Evolutionary conservation across 2,888 invertebrate species (phyloP).

Genomic region (Argyra leucocephala): DNA sequence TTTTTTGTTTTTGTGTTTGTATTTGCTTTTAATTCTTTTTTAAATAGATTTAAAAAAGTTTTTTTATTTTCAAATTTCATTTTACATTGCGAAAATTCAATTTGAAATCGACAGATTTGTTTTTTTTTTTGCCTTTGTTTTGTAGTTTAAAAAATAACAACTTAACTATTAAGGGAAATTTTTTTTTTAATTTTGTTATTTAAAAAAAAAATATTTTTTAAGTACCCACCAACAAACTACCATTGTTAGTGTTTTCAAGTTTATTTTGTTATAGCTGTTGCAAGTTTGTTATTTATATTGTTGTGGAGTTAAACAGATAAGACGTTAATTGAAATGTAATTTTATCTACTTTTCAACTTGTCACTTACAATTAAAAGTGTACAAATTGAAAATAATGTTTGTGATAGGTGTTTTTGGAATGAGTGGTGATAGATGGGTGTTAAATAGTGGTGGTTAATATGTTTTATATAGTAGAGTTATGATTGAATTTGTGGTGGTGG

Average conservation of each 20-base stretch:
- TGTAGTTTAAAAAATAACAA: not conserved
- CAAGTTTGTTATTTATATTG: not conserved
- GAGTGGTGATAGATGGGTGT: not conserved
- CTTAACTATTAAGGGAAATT: too few species aligned
- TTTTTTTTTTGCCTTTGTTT: not conserved
- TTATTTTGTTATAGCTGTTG: too few species aligned
- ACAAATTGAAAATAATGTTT: not conserved
- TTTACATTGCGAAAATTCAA: not conserved
- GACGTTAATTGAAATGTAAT: constrained; percentile 3
- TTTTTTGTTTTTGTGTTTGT: not conserved
- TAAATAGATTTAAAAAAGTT: not conserved
- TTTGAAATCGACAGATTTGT: not conserved
- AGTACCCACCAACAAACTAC: too few species aligned
- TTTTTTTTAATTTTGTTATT: too few species aligned
- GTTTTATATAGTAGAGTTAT: too few species aligned
- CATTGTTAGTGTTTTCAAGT: not conserved
- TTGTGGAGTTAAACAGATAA: not conserved
- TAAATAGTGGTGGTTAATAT: not conserved
- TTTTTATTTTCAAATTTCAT: too few species aligned
- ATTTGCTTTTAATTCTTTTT: not conserved
- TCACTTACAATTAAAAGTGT: not conserved
- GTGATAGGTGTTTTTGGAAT: not conserved
- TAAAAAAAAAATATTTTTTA: too few species aligned
- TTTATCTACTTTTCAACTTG: constrained; percentile 6
- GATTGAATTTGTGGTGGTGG: too few species aligned